Base-by-base conservation (phyloP, 2,797 vertebrate genomes). In the Echeneis naucrates region DNA sequence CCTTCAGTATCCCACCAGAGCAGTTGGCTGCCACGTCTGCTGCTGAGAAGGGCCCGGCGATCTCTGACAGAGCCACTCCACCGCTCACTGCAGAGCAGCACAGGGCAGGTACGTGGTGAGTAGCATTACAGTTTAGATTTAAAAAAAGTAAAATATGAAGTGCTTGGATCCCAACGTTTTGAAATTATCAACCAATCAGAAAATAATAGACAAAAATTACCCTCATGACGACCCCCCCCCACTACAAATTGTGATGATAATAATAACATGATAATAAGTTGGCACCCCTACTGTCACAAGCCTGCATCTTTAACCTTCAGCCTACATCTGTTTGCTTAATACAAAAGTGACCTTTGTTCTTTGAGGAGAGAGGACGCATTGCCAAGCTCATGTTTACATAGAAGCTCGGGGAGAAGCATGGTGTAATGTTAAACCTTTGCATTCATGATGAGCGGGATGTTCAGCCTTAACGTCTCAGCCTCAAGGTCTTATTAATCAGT, bases 31-130 rank as follows among this genome's bases (percentile, higher is more conserved):
- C 93, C 27, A 97, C 82, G 42, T 97, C 95, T 0, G 93, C 88
- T 0, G 96, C 96, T 0, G 94, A 92, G 91, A 97, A 99, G 5
- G 97, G 97, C 24, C 98, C 98, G 0, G 94, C 91, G 23, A 99
- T 95, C 90, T 98, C 97, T 0, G 98, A 96, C 27, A 97, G 91
- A 0, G 93, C 82, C 37, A 78, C 68, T 1, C 95, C 97, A 2
- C 83, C 85, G 0, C 73, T 93, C 78, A 95, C 98, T 99, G 91
- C 9, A 70, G 75, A 19, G 8, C 54, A 26, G 62, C 2, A 60
- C 8, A 21, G 33, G 19, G 72, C 16, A 19, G 21, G 42, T 0
- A n/a, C 38, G 5, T 45, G n/a, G 17, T 38, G 2, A 32, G 16
- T 16, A 19, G 12, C 23, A 6, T 61, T 8, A 27, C 32, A 35